Conservation (phyloP, 1,140 invertebrate genomes). For the Trichomalopsis sarcophagae region DNA sequence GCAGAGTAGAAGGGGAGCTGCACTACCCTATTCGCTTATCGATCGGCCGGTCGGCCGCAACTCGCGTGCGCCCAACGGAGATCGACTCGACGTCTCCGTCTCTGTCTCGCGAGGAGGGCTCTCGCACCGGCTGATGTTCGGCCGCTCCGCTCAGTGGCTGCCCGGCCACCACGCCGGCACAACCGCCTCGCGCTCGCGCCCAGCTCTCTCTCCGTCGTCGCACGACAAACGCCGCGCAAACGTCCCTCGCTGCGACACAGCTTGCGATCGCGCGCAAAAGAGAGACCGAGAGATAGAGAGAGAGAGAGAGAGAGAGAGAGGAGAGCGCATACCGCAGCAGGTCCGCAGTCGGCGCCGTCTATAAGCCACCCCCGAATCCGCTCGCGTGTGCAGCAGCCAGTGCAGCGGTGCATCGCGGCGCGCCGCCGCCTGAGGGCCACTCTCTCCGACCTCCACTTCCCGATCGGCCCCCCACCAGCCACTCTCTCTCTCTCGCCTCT, state of each 20-base stretch:
- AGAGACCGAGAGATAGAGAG: background rate
- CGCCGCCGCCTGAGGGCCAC: no score
- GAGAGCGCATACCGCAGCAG: background rate
- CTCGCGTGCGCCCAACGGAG: conserved; percentile 15
- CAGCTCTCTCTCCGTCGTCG: background rate
- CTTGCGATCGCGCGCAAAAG: no score
- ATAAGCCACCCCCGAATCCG: background rate
- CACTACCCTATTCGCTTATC: conserved; percentile 67
- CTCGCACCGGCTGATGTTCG: conserved; percentile 56
- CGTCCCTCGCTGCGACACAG: no score
- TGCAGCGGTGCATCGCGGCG: background rate
- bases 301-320: no score
- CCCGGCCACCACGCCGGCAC: conserved; percentile 72
- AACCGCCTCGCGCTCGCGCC: conserved; percentile 59
- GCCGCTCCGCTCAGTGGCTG: conserved; percentile 68
- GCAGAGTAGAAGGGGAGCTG: background rate
- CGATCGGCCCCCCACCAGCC: no score
- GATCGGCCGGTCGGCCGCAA: conserved; percentile 67
- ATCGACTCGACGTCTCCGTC: conserved; percentile 52
- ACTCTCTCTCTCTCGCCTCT: background rate
- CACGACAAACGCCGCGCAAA: background rate
- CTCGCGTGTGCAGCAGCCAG: background rate
- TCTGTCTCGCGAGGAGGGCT: conserved; percentile 55
- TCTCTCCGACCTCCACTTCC: background rate
- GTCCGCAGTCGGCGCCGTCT: background rate